Base-by-base conservation (phyloP, 1,140 invertebrate genomes). In the Drosophila equinoxialis region DNA sequence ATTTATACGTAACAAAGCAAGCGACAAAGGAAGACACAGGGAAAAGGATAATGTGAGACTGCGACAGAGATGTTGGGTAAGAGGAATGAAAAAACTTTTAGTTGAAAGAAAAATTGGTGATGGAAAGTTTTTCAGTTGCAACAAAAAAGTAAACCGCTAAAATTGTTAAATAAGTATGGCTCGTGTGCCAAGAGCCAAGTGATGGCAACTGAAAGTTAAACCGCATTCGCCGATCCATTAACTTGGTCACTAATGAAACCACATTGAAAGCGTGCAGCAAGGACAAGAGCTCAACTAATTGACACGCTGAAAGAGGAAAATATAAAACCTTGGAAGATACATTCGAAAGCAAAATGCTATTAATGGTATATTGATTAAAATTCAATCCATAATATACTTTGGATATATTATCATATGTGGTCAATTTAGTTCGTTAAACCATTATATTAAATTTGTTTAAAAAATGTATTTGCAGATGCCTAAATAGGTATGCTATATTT, bases 171-270 rank as follows among this genome's bases (percentile, higher is more conserved):
- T 39, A 51, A 33, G 30, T 8, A 58, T 37, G 55, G 39, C n/a
- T 41, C 20, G n/a, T 20, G 20, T 71, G 54, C 37, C 39, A 64
- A 64, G 42, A 10, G 20, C 17, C 45, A 33, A 17, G 3, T 17
- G 33, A 14, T 13, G 13, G 57, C 35, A n/a, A 10, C 20, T 23
- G 45, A 20, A 51, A 51, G 17, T 51, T 51, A 65, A 23, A 66
- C 54, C 65, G 14, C 65, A 68, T 61, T 62, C 57, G 42, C 45
- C 74, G 51, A 70, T 79, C 81, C 81, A 85, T 86, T 85, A 78
- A 78, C 65, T 75, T 70, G 51, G 71, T 83, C 79, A 72, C 81
- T 85, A 85, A 85, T 85, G 81, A 85, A 79, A 86, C 82, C 82
- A 51, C 82, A 79, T 78, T 86, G 81, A 80, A 74, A 66, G 68